phyloP scores from a whole-genome alignment of 2,888 invertebrate genomes.

The Rhodophaea formosa region DNA sequence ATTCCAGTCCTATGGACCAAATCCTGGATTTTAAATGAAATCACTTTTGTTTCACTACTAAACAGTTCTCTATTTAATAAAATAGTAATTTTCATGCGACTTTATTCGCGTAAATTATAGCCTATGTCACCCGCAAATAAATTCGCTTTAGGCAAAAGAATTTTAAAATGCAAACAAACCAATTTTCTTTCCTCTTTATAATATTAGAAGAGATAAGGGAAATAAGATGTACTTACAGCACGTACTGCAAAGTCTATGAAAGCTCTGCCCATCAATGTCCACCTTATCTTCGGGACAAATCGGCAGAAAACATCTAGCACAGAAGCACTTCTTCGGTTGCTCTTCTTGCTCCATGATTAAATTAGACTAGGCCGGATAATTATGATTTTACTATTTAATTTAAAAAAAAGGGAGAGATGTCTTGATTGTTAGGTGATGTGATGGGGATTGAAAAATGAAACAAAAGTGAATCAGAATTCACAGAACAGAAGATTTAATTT shows the following conservation, averaged over 20 bases:
- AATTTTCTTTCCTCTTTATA: too few species aligned
- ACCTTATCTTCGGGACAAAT: slow-evolving; percentile 60
- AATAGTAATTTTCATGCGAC: too few species aligned
- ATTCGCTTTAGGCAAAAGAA: too few species aligned
- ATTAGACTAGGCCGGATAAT: slow-evolving; percentile 16
- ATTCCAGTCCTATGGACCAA: too few species aligned
- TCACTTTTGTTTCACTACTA: too few species aligned
- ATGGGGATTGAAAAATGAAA: slow-evolving; percentile 46
- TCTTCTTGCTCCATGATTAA: slow-evolving; percentile 56
- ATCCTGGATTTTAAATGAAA: too few species aligned
- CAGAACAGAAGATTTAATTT: slow-evolving; percentile 26
- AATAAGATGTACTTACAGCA: slow-evolving; percentile 59
- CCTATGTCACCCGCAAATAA: too few species aligned
- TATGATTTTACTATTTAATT: slow-evolving; percentile 36
- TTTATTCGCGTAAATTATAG: too few species aligned
- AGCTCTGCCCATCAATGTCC: slow-evolving; percentile 65
- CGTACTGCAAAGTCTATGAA: slow-evolving; percentile 64
- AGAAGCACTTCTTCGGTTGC: slow-evolving; percentile 63
- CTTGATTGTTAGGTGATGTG: slow-evolving; percentile 49
- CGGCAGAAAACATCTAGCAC: slow-evolving; percentile 67
- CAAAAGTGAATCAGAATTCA: slow-evolving; percentile 32
- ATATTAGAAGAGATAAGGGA: too few species aligned
- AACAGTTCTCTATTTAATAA: too few species aligned
- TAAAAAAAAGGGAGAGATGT: slow-evolving; percentile 24
- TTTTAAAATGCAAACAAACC: too few species aligned